Evolutionary conservation across 2,797 vertebrate species (phyloP), one percentile per base, ranked within the genome.

Genomic region (Merluccius polli): DNA sequence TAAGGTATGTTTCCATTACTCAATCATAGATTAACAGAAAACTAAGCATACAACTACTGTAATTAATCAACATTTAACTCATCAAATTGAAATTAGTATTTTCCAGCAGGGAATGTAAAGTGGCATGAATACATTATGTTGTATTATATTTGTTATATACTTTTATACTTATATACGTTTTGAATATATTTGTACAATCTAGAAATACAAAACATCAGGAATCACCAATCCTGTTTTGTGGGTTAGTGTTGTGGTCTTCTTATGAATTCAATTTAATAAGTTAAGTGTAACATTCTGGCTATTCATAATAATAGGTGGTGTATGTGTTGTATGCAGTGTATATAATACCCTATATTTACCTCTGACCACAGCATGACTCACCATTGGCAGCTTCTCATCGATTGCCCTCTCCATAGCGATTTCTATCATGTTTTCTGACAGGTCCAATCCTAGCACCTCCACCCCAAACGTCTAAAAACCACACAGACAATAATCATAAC

Each of bases 401-500:
- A 86, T 41, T 0, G 93, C 94, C 71, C 95, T 89, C 77, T 95
- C 94, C 81, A 94, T 88, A 36, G 95, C 95, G 1, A 95, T 94
- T 44, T 94, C 92, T 81, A 96, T 94, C 95, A 96, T 96, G 87
- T 95, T 96, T 65, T 93, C 92, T 1, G 95, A 95, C 68, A 96
- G 89, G 78, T 96, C 95, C 87, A 96, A 83, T 70, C 95, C 95
- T 24, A 95, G 89, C 38, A 96, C 94, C 11, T 95, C 91, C 48
- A 93, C 95, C 24, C 93, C 93, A 84, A 94, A 96, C 8, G 83
- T 91, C 95, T 96, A 74, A 52, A 80, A 78, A 2, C 73, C 31
- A 72, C 31, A 79, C 4, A 11, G 69, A 35, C 38, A 18, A 12
- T 71, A 0, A 67, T 41, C 18, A 12, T 11, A 71, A 31, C 52